A percentile compares a stretch with the other conserved stretches of the same genome.
Evolutionary conservation across 2,113 vertebrate genomes (phyloP).

Genomic region (Callopanchax toddi): DNA sequence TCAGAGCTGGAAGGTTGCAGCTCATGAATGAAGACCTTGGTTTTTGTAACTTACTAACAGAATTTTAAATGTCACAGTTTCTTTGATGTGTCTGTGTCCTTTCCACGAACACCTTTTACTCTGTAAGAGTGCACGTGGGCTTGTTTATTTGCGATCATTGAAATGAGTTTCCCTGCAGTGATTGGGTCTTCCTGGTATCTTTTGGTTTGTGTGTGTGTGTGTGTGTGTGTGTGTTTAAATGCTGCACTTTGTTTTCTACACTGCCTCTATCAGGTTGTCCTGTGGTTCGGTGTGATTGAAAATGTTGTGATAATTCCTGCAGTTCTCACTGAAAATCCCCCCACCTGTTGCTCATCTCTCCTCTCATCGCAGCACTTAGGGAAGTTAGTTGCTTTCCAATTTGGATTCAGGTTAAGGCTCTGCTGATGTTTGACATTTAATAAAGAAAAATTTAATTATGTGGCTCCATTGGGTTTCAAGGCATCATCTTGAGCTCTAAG

Average conservation of each 20-base stretch:
- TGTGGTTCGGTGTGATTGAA: background rate
- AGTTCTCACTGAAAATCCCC: background rate
- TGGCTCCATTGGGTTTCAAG: background rate
- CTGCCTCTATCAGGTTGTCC: background rate
- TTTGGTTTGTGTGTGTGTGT: too few relatives aligned
- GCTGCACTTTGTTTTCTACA: background rate
- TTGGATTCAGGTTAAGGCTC: too few relatives aligned
- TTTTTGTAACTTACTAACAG: slow-evolving; percentile 21
- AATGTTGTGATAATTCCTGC: slow-evolving; percentile 14
- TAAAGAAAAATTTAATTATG: background rate
- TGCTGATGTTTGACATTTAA: background rate
- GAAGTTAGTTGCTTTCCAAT: too few relatives aligned
- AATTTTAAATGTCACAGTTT: slow-evolving; percentile 36
- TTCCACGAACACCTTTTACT: slow-evolving; percentile 1
- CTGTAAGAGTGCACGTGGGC: background rate
- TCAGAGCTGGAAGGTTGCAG: background rate
- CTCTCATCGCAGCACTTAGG: too few relatives aligned
- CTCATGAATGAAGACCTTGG: slow-evolving; percentile 11
- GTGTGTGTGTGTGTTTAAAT: too few relatives aligned
- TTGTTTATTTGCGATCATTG: slow-evolving; percentile 5
- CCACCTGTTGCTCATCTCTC: too few relatives aligned
- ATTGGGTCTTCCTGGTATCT: background rate
- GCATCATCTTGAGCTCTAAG: background rate
- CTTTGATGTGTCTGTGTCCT: slow-evolving; percentile 31
- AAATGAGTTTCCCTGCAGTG: slow-evolving; percentile 4